Base-by-base conservation (phyloP, 92 coral and sea anemone species). In the Umimayanthus chanpuru region DNA sequence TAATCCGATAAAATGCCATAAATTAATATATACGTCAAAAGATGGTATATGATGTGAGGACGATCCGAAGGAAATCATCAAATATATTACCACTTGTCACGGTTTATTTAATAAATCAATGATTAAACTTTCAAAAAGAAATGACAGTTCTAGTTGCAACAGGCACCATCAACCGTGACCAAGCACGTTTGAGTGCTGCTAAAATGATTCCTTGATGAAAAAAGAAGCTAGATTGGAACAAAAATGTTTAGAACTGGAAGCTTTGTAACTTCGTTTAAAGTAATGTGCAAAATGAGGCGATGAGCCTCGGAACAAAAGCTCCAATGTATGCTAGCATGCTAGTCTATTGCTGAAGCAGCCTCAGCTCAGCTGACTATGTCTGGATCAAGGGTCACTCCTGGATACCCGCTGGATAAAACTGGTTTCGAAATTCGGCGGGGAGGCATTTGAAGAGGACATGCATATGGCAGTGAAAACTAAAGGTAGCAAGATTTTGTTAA, bases 111-210 rank as follows among this genome's bases (percentile, higher is more conserved):
- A 77, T 77, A 77, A 43, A 77, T 77, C 81, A 77, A 43, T 77
- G 26, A 25, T 77, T 55, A 44, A 25, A 26, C 28, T 40, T 1
- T 32, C 2, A 32, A 41, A 41, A 41, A 6, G 44, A 41, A 2
- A 53, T 79, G 67, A 55, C 83, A 50, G 73, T 58, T 39, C 47
- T 38, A 61, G 29, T 81, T 58, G 30, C 75, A 55, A 39, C 50
- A n/a, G 28, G 86, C 76, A 55, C 9, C 58, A 81, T 30, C 61
- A 65, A 81, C 76, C 75, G 72, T 81, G 76, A 81, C 86, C 4
- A 38, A 81, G 86, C 86, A 81, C 56, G 86, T 81, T 81, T 6
- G 28, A 81, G 86, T 18, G 5, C 74, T 32, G 29, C 21, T 61
- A 8, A 47, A 44, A 30, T 80, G 26, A 9, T 18, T 20, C 15